Evolutionary conservation across 2,888 invertebrate species (phyloP), one percentile per base, ranked within the genome.

Genomic region (Plagodis dolabraria): DNA sequence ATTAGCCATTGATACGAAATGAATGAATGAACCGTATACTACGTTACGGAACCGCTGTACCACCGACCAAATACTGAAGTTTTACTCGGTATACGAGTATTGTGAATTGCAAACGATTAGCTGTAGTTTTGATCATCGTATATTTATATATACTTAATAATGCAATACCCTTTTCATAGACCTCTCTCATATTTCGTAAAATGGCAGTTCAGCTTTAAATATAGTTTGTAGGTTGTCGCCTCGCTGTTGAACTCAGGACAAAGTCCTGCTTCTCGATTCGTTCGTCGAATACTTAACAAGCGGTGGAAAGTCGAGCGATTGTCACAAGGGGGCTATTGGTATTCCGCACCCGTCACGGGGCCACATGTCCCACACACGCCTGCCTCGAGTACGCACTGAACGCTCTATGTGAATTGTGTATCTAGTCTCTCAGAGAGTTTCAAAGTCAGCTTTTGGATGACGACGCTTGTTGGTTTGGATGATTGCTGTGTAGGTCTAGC

Each of bases 251-350:
- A 7, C 36, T 36, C 10, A 51, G 50, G 64, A 60, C 64, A 22
- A n/a, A 2, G 11, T 48, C 34, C 44, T 47, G 34, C 22, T 9
- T 66, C 63, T 65, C 67, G 60, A 58, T 70, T 62, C 80, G 70
- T 69, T 69, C 66, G 67, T 67, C 73, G 84, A 79, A 85, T 84
- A 84, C 83, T 74, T 76, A 83, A 80, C 78, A 75, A 71, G 68
- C 63, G 75, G 73, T 83, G 87, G 86, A 87, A 86, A 87, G 87
- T 85, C 80, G 75, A 71, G 71, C 80, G 79, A 72, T 76, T 79
- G 82, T 83, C 80, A 74, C 79, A 38, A 52, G 52, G 45, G 75
- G 74, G 65, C 74, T 74, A 81, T 87, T 86, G 79, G 76, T 86
- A 88, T 88, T 80, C 87, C 66, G 67, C 60, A 60, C 72, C 64